Conservation (phyloP, 2,797 vertebrate genomes). For the Cephalopachus bancanus region DNA sequence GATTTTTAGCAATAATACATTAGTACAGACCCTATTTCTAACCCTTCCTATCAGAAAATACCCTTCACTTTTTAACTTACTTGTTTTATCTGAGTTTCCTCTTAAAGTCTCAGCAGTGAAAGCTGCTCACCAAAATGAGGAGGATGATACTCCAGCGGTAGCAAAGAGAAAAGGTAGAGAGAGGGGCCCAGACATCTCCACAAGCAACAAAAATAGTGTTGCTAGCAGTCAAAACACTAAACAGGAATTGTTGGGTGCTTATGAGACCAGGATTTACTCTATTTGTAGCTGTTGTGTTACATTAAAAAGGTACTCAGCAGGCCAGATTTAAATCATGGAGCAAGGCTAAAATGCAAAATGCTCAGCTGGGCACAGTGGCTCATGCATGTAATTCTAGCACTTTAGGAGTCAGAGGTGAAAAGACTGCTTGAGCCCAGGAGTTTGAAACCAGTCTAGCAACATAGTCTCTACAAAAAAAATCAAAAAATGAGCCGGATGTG, state of each 20-base stretch:
- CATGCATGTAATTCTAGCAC: too few species aligned
- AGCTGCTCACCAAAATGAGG: not conserved
- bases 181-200: not conserved
- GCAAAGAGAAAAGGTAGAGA: not conserved
- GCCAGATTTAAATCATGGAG: not conserved
- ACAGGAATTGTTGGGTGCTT: not conserved
- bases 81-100: not conserved
- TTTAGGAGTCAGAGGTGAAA: too few species aligned
- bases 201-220: not conserved
- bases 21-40: not conserved
- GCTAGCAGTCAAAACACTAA: not conserved
- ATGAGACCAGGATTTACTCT: not conserved
- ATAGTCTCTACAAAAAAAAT: too few species aligned
- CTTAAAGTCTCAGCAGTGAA: not conserved
- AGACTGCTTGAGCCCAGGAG: too few species aligned
- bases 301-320: not conserved
- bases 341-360: constrained; percentile 10
- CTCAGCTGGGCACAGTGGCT: too few species aligned
- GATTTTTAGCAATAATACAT: not conserved
- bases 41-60: constrained; percentile 28
- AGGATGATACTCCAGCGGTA: not conserved
- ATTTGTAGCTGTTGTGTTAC: not conserved
- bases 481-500: too few species aligned
- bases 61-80: not conserved
- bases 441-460: too few species aligned